These are phyloP conservation scores for Gobius niger DNA, from an alignment of 2,113 vertebrate genomes.

Conservation along the genomic window DNA sequence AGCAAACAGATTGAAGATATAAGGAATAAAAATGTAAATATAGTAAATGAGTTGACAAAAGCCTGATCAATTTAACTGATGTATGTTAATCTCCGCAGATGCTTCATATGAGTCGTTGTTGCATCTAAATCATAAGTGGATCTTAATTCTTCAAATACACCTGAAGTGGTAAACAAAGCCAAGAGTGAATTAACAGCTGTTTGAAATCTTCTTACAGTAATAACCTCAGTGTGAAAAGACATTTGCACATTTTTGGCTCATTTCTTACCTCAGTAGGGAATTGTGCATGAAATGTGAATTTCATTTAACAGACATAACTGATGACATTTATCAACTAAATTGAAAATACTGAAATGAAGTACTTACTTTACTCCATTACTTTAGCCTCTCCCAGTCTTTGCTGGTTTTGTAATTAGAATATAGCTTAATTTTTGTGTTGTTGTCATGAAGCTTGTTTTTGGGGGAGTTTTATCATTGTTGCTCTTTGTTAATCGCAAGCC, in stretches of 20 bases:
- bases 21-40: slow-evolving; percentile 6
- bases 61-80: slow-evolving; percentile 2
- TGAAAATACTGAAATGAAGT: slow-evolving; percentile 34
- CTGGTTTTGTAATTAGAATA: background rate
- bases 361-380: slow-evolving; percentile 25
- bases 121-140: background rate
- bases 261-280: slow-evolving; percentile 23
- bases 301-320: slow-evolving; percentile 43
- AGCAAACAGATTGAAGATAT: slow-evolving; percentile 10
- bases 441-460: no score
- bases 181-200: background rate
- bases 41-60: slow-evolving; percentile 16
- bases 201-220: background rate
- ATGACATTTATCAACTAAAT: slow-evolving; percentile 43
- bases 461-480: no score
- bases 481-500: no score
- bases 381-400: background rate
- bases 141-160: slow-evolving; percentile 4
- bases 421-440: no score
- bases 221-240: background rate
- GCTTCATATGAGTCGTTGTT: background rate
- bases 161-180: slow-evolving; percentile 5
- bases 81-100: slow-evolving; percentile 4
- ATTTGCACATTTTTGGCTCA: background rate
- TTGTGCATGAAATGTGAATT: slow-evolving; percentile 17